Base-by-base conservation (phyloP, 2,113 vertebrate species). In the Mastomys natalensis region DNA sequence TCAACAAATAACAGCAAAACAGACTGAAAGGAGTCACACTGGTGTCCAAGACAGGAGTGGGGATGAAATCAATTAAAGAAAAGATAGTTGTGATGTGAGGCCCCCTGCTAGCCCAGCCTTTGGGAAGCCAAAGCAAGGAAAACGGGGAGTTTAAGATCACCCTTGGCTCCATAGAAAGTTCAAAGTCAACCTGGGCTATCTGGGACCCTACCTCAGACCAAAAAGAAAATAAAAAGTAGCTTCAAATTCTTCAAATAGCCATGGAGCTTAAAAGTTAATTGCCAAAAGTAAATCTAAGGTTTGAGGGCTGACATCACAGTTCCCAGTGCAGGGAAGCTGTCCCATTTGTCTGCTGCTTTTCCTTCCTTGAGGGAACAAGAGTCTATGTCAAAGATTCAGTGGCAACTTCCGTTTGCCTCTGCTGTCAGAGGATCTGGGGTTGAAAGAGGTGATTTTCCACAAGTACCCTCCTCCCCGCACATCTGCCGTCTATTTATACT, bases 401-500 rank as follows among this genome's bases (percentile, higher is more conserved):
- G 4, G 88, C 37, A 26, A 76, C 81, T 62, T 80, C 53, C 12
- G 73, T 93, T 48, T 62, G 93, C 94, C 92, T 97, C 96, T n/a
- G 8, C 80, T 37, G 90, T 91, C 96, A 80, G 82, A 24, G 81
- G 26, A 24, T 89, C 89, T 81, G 5, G 74, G 96, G 78, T 58
- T 37, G 93, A 94, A 91, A 95, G 91, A 93, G 97, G 94, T 93
- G 84, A 89, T 97, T 97, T 95, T 90, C 96, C 74, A 91, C 89
- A 66, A 94, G 87, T 68, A 95, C 96, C 97, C 97, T 94, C 73
- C 73, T 94, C 58, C 73, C 66, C 92, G 87, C 92, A 91, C 90
- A 15, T 95, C 95, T 96, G 88, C 90, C 62, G 88, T 96, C 97
- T 97, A 95, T 97, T 98, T 98, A 97, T 81, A 92, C 95, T 97